Evolutionary conservation across 2,888 invertebrate species (phyloP), one percentile per base, ranked within the genome.

Genomic region (Norana najaformis): DNA sequence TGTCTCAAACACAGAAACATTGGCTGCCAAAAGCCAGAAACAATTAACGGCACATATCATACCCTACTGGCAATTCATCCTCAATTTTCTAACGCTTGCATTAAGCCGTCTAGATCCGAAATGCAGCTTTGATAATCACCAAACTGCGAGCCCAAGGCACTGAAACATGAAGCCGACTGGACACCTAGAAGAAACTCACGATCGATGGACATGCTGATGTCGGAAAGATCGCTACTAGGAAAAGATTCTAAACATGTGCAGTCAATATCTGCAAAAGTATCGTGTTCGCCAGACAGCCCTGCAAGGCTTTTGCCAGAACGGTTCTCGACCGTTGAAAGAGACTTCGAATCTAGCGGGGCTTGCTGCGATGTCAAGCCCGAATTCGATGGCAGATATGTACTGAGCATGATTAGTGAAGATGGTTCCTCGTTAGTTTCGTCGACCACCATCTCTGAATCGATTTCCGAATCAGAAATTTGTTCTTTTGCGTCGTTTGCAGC

Each of bases 341-440:
- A 69, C n/a, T 47, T 95, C n/a, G 91, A 94, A 23, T 95, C 95
- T 2, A 94, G 94, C 0, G 91, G 94, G 8, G 90, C 95, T 16
- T 95, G 95, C 93, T 95, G 95, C 92, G 93, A 93, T n/a, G 90
- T 95, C n/a, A 94, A 93, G 41, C 91, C 92, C 83, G 92, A 94
- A 90, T 93, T 94, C 91, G 93, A 93, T 89, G 95, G 95, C 85
- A 85, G 35, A 37, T 37, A 85, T 85, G 85, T 85, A 36, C 85
- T 37, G 85, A 85, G 85, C 35, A 37, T 85, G 36, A 37, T 85
- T 16, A 85, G 16, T 23, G 85, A 85, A 18, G 85, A 85, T 14
- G 35, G 85, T 23, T 18, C 85, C 18, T 85, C 85, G 16, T 85
- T 37, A 34, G 85, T 37, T 23, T 36, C 85, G 34, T 85, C 85